Evolutionary conservation across 2,113 vertebrate species (phyloP).

Genomic region (Lycaon pictus): DNA sequence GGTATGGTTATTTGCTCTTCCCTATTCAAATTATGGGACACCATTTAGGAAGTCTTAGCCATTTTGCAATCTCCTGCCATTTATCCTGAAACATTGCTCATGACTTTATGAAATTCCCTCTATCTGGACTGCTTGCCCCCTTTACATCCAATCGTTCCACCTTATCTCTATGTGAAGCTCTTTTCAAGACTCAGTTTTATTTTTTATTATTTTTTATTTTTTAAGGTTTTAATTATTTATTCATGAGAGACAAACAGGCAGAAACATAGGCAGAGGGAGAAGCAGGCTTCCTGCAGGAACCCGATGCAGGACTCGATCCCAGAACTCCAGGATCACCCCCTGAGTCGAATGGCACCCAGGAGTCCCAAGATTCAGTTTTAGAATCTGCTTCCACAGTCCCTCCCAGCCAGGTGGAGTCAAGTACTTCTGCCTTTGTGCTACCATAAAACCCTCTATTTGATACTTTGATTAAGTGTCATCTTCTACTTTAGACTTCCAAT

Average conservation of each 20-base stretch:
- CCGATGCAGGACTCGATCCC: no score
- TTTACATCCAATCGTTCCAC: not conserved
- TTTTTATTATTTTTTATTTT: no score
- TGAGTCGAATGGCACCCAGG: no score
- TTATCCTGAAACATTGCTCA: not conserved
- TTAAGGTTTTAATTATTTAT: no score
- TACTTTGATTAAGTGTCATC: not conserved
- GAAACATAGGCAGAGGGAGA: no score
- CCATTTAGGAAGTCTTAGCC: not conserved
- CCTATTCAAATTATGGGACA: not conserved
- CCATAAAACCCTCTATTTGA: not conserved
- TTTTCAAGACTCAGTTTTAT: not conserved
- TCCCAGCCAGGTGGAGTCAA: not conserved
- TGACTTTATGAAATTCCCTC: not conserved
- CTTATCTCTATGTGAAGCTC: not conserved
- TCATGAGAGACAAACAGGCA: no score
- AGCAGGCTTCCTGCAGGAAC: no score
- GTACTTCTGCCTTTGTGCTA: not conserved
- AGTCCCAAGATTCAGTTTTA: not conserved
- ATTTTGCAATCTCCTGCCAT: not conserved
- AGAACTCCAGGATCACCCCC: no score
- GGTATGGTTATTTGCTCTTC: not conserved
- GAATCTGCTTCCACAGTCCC: not conserved
- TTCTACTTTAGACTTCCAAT: not conserved
- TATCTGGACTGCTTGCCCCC: not conserved